These are phyloP conservation scores for Andinoacara biseriatus DNA, from an alignment of 2,113 vertebrate species.

Conservation along the genomic window DNA sequence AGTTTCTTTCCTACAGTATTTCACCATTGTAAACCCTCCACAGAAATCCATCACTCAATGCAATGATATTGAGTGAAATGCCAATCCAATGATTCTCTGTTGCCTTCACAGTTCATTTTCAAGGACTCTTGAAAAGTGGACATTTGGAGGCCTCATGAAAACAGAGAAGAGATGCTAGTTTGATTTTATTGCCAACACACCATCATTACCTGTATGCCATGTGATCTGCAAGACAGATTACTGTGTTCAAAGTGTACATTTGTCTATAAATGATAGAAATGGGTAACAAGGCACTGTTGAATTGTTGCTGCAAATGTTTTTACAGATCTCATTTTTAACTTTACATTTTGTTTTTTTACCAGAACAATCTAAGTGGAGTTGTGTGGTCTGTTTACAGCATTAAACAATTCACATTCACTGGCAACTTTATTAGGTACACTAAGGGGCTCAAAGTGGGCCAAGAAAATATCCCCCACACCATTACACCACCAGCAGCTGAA, in stretches of 20 bases:
- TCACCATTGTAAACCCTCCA: neutral
- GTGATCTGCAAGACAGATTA: slow-evolving; percentile 8
- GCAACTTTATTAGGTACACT: no score
- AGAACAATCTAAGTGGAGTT: no score
- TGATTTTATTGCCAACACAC: slow-evolving; percentile 34
- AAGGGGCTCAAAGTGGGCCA: no score
- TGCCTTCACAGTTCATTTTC: slow-evolving; percentile 69
- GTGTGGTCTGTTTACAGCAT: no score
- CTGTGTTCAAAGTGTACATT: neutral
- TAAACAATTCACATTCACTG: no score
- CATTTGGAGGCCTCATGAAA: slow-evolving; percentile 49
- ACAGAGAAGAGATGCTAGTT: slow-evolving; percentile 11
- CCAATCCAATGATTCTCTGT: slow-evolving; percentile 64
- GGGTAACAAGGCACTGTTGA: neutral
- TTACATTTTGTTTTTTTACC: no score
- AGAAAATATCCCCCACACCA: no score
- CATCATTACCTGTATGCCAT: neutral
- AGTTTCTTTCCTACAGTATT: neutral
- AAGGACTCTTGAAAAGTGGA: slow-evolving; percentile 56
- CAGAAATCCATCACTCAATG: slow-evolving; percentile 65
- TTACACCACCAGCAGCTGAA: no score
- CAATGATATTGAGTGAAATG: slow-evolving; percentile 70
- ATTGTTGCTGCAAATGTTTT: neutral
- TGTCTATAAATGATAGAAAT: neutral
- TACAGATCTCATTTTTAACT: neutral